A percentile compares a stretch with the other conserved stretches of the same genome.
Conservation (phyloP, 2,797 vertebrate genomes). For the Enteromius unitaeniatus region DNA sequence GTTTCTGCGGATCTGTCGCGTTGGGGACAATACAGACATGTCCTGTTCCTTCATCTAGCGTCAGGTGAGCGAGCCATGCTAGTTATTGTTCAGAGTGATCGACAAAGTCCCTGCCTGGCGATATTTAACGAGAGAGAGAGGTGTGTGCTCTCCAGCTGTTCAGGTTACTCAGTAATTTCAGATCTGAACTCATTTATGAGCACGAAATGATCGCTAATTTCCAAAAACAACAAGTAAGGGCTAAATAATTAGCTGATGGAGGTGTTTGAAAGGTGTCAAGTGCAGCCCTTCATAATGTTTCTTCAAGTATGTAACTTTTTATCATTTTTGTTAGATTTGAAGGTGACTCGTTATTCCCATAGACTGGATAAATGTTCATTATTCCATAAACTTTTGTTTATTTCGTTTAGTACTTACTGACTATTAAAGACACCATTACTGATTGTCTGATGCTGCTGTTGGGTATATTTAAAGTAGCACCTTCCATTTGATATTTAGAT, state of each 20-base stretch:
- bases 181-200: background rate
- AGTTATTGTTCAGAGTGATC: too few species aligned
- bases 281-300: background rate
- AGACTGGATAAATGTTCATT: background rate
- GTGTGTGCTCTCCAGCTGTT: too few species aligned
- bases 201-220: background rate
- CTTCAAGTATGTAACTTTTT: background rate
- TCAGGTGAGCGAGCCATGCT: slow-evolving; percentile 73
- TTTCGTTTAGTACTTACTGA: background rate
- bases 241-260: slow-evolving; percentile 1
- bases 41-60: slow-evolving; percentile 75
- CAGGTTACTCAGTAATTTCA: background rate
- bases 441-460: background rate
- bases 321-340: background rate
- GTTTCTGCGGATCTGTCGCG: slow-evolving; percentile 61
- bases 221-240: too few species aligned
- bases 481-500: too few species aligned
- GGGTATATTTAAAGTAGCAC: background rate
- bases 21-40: slow-evolving; percentile 57
- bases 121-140: too few species aligned
- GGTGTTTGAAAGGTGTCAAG: background rate
- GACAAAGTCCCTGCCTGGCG: too few species aligned
- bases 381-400: background rate
- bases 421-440: background rate
- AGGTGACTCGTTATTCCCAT: background rate